Evolutionary conservation across 2,113 vertebrate species (phyloP).

Genomic region (Menura novaehollandiae): DNA sequence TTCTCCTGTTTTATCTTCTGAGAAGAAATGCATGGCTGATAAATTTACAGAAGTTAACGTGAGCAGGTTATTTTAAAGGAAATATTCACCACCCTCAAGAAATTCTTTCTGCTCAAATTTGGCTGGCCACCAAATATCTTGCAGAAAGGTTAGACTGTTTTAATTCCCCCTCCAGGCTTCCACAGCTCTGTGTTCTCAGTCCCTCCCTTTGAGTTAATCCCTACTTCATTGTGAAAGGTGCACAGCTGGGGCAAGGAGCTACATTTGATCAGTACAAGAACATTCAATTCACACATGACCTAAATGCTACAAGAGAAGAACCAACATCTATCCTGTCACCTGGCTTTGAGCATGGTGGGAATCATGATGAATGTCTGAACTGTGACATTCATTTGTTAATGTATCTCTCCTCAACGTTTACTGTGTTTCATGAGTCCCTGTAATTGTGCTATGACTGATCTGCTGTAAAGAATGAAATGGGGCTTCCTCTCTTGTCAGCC

Average conservation of each 20-base stretch:
- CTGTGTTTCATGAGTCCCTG: too few species aligned
- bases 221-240: not conserved
- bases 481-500: too few species aligned
- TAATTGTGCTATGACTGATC: too few species aligned
- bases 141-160: not conserved
- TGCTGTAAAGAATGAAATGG: too few species aligned
- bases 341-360: too few species aligned
- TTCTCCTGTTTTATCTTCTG: slow-evolving; percentile 37
- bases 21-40: slow-evolving; percentile 39
- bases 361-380: too few species aligned
- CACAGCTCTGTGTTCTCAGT: not conserved
- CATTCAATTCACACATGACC: not conserved
- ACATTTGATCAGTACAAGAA: not conserved
- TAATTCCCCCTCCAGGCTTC: not conserved
- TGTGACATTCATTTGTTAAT: too few species aligned
- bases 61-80: not conserved
- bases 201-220: not conserved
- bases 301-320: not conserved
- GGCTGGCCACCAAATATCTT: not conserved
- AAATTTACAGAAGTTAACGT: not conserved
- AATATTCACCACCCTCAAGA: not conserved
- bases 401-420: too few species aligned
- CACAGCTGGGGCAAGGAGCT: not conserved
- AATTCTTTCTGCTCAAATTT: not conserved
- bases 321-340: not conserved